phyloP scores from a whole-genome alignment of 2,797 vertebrate genomes.

The Hyperoplus lanceolatus region DNA sequence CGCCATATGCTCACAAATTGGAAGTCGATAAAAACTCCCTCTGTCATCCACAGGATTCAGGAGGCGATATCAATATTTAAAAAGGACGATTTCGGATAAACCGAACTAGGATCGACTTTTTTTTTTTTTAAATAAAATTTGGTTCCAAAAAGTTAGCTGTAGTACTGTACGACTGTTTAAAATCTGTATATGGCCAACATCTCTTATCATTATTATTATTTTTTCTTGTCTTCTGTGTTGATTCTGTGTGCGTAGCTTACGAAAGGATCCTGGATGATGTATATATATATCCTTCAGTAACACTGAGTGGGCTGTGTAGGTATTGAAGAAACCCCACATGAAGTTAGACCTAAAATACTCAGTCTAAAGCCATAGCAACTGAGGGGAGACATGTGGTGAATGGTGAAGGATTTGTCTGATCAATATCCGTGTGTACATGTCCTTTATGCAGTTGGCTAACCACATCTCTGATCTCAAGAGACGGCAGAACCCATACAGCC shows the following conservation, averaged over 20 bases:
- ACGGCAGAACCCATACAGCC: background rate
- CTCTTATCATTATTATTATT: too few relatives aligned
- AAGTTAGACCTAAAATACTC: slow-evolving; percentile 15
- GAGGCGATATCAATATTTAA: too few relatives aligned
- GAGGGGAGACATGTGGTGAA: slow-evolving; percentile 14
- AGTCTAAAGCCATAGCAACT: slow-evolving; percentile 39
- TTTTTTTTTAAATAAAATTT: too few relatives aligned
- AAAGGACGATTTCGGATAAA: too few relatives aligned
- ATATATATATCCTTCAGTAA: background rate
- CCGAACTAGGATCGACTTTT: too few relatives aligned
- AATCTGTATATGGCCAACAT: too few relatives aligned
- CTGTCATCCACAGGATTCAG: background rate
- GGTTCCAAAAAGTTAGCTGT: too few relatives aligned
- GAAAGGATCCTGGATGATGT: too few relatives aligned
- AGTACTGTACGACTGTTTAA: too few relatives aligned
- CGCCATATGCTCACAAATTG: too few relatives aligned
- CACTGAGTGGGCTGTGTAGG: background rate
- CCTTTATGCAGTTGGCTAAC: slow-evolving; percentile 39
- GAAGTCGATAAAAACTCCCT: background rate
- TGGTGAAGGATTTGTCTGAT: slow-evolving; percentile 35
- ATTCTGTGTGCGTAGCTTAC: too few relatives aligned
- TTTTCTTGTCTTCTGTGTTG: too few relatives aligned
- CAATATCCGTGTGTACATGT: slow-evolving; percentile 37
- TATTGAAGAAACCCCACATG: slow-evolving; percentile 16
- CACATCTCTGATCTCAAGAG: slow-evolving; percentile 24